These are phyloP conservation scores for Caerostris extrusa DNA, from an alignment of 1,140 invertebrate species.

Conservation along the genomic window DNA sequence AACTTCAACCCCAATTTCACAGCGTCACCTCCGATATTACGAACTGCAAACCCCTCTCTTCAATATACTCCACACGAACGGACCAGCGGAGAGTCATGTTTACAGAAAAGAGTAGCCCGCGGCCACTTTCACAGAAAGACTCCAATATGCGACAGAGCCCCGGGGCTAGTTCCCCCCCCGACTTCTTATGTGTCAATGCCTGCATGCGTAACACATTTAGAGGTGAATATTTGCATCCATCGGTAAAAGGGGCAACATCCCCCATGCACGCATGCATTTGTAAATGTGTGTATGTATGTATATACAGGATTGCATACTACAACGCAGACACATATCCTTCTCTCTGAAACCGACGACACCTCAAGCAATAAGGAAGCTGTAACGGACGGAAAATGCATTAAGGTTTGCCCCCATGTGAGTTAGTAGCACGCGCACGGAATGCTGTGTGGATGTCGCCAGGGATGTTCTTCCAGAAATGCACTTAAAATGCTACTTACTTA, in stretches of 20 bases:
- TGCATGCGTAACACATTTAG: constrained; percentile 66
- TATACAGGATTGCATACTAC: no score
- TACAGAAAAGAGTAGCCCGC: constrained; percentile 49
- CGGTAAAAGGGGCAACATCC: constrained; percentile 37
- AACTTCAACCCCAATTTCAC: constrained; percentile 34
- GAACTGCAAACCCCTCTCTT: neutral
- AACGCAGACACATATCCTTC: neutral
- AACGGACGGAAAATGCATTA: constrained; percentile 56
- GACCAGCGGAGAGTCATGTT: neutral
- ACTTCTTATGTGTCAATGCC: constrained; percentile 64
- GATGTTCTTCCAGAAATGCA: neutral
- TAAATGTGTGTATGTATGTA: constrained; percentile 22
- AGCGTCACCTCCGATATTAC: neutral
- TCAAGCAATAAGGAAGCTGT: constrained; percentile 46
- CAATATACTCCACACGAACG: constrained; percentile 28
- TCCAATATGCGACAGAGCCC: constrained; percentile 56
- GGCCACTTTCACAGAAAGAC: constrained; percentile 33
- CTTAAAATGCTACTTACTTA: constrained; percentile 7
- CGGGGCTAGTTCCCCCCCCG: neutral
- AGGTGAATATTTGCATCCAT: constrained; percentile 68
- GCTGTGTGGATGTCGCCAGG: neutral
- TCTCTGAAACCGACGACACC: constrained; percentile 31
- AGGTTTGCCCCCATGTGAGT: constrained; percentile 10
- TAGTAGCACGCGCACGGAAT: neutral
- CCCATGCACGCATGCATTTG: neutral